phyloP scores from a whole-genome alignment of 1,140 invertebrate species.

The Pemphigus obesinymphae region DNA sequence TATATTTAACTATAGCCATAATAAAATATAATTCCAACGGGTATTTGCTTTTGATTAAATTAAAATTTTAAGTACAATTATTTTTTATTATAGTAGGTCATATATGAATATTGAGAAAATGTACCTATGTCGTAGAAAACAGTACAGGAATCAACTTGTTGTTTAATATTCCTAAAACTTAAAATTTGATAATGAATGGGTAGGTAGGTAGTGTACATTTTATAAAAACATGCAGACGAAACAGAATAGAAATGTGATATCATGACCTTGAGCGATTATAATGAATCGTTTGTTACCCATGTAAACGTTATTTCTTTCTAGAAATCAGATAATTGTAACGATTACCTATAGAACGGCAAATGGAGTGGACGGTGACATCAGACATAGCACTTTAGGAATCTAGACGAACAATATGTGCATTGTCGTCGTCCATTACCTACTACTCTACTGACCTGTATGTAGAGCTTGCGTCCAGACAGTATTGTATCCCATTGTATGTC shows the following conservation, averaged over 20 bases:
- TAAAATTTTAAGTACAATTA: too few species aligned
- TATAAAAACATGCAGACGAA: neutral
- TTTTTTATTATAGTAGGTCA: too few species aligned
- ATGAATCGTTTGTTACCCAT: too few species aligned
- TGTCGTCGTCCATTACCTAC: neutral
- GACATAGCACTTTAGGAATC: too few species aligned
- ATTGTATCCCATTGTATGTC: conserved; percentile 43
- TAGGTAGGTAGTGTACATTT: neutral
- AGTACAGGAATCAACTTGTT: neutral
- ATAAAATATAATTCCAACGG: too few species aligned
- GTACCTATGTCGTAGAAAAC: neutral
- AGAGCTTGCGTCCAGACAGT: conserved; percentile 37
- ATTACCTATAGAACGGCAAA: too few species aligned
- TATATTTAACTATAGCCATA: too few species aligned
- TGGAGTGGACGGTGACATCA: neutral
- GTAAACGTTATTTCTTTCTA: too few species aligned
- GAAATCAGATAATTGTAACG: neutral
- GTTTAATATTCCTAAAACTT: neutral
- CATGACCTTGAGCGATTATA: neutral
- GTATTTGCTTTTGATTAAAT: too few species aligned
- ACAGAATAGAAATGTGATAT: neutral
- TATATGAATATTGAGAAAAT: neutral
- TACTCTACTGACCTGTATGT: conserved; percentile 25
- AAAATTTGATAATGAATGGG: neutral
- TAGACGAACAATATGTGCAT: neutral